Percentiles rank a stretch among this genome's conserved stretches.
phyloP scores from a whole-genome alignment of 2,113 vertebrate species.

The Crotophaga sulcirostris region DNA sequence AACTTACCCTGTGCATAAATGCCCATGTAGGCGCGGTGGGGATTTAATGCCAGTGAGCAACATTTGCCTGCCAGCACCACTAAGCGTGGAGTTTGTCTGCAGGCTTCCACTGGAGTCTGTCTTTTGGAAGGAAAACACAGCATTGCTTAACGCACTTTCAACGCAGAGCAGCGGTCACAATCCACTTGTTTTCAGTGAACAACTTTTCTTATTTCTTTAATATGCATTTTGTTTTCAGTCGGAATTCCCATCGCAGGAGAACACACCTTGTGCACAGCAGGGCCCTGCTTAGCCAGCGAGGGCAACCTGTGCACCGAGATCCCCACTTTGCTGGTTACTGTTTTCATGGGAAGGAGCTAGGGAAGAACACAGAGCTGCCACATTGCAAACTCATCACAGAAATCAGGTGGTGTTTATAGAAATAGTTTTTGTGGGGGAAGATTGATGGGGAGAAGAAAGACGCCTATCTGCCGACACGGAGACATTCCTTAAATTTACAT shows the following conservation, averaged over 20 bases:
- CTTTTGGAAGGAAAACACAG: neutral
- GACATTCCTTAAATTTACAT: neutral
- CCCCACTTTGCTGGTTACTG: neutral
- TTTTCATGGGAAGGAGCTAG: neutral
- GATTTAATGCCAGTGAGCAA: neutral
- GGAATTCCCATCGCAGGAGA: neutral
- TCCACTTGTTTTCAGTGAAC: neutral
- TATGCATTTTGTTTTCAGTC: neutral
- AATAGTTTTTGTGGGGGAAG: neutral
- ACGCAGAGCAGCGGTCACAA: neutral
- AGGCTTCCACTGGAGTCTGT: too few species aligned
- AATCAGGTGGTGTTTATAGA: neutral
- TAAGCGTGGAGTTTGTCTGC: too few species aligned
- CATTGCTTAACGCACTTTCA: neutral
- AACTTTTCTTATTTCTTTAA: neutral
- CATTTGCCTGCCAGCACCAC: too few species aligned
- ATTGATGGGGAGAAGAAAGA: neutral
- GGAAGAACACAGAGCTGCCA: neutral
- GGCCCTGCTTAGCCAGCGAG: neutral
- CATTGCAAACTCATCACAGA: neutral
- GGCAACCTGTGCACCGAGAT: neutral
- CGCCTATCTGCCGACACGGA: neutral
- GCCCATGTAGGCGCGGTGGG: fast-evolving
- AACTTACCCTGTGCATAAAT: neutral
- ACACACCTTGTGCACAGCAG: fast-evolving